Evolutionary conservation across 2,888 invertebrate species (phyloP).

Genomic region (Chalcosyrphus nemorum): DNA sequence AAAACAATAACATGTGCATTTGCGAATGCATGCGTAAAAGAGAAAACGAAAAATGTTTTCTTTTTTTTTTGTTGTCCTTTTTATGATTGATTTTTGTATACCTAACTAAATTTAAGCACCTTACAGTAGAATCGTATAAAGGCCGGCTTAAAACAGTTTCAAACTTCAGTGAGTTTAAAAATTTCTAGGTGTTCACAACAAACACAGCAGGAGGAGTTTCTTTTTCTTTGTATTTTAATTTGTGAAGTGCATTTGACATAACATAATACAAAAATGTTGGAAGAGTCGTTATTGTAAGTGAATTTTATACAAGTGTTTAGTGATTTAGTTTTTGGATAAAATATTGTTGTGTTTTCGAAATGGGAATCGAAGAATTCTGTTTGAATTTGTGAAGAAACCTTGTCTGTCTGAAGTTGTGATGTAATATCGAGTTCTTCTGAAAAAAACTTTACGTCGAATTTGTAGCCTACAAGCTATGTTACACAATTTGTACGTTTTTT

Average conservation of each 20-base stretch:
- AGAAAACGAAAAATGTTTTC: slow-evolving; percentile 8
- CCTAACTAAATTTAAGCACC: background rate
- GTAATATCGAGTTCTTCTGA: too few relatives aligned
- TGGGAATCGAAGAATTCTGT: too few relatives aligned
- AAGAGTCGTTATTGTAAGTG: slow-evolving; percentile 23
- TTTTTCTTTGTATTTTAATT: slow-evolving; percentile 5
- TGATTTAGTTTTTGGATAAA: too few relatives aligned
- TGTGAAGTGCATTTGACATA: slow-evolving; percentile 1
- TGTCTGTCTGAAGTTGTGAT: too few relatives aligned
- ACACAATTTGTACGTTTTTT: too few relatives aligned
- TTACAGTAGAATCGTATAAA: slow-evolving; percentile 39
- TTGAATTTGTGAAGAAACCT: too few relatives aligned
- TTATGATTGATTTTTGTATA: too few relatives aligned
- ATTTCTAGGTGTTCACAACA: slow-evolving; percentile 28
- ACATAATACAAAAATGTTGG: slow-evolving; percentile 27
- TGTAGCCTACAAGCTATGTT: too few relatives aligned
- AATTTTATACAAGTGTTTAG: background rate
- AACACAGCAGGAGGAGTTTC: slow-evolving; percentile 29
- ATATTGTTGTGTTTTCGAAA: too few relatives aligned
- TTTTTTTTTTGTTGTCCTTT: slow-evolving; percentile 10
- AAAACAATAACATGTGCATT: slow-evolving; percentile 34
- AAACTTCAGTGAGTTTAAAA: slow-evolving; percentile 34
- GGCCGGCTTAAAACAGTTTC: slow-evolving; percentile 21
- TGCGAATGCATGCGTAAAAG: slow-evolving; percentile 12
- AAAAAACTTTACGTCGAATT: too few relatives aligned